These are phyloP conservation scores for Eretmochelys imbricata DNA, from an alignment of 2,113 vertebrate genomes.

Conservation along the genomic window DNA sequence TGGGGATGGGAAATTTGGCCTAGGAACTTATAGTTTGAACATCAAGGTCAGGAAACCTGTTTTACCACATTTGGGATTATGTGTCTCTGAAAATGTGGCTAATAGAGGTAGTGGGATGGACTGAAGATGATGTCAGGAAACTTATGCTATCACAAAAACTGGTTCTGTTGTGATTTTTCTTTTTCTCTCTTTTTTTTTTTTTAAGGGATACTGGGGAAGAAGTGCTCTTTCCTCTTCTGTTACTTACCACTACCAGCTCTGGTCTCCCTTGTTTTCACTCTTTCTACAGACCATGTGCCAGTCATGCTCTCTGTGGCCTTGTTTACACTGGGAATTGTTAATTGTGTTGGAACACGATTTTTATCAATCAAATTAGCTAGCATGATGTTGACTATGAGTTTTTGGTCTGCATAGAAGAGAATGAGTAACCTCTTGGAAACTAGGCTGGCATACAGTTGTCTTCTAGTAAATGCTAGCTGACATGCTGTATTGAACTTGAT, in stretches of 20 bases:
- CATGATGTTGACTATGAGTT: not conserved
- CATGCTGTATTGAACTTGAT: not conserved
- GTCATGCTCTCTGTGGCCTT: not conserved
- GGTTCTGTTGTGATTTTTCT: not conserved
- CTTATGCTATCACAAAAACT: not conserved
- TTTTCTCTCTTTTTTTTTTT: not conserved
- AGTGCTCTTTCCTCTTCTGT: not conserved
- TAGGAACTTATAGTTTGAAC: not conserved
- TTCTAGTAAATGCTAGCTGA: not conserved
- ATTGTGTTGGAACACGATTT: not conserved
- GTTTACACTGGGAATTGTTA: not conserved
- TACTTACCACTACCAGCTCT: not conserved
- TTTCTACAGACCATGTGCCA: not conserved
- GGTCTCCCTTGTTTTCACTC: not conserved
- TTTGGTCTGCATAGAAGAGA: not conserved
- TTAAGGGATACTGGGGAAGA: not conserved
- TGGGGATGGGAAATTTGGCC: not conserved
- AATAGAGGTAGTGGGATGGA: not conserved
- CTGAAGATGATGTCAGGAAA: not conserved
- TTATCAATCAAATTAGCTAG: not conserved
- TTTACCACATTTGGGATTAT: not conserved
- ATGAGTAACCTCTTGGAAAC: not conserved
- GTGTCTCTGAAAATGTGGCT: not conserved
- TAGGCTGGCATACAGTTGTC: not conserved
- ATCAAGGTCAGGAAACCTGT: not conserved